Evolutionary conservation across 2,888 invertebrate genomes (phyloP).

Genomic region (Eupithecia vulgata): DNA sequence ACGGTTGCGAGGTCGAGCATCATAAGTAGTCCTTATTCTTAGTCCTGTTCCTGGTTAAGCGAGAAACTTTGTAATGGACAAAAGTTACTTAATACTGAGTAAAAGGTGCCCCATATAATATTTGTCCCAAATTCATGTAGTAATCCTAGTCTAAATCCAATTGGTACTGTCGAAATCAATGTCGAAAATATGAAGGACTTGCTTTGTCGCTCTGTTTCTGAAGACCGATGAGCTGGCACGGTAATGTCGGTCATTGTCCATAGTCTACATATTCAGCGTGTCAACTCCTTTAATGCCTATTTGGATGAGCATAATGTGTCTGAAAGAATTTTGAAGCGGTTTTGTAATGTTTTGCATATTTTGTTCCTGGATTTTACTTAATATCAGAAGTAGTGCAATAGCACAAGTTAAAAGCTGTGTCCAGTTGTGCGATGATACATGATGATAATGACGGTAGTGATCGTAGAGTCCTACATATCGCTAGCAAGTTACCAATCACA

Average conservation of each 20-base stretch:
- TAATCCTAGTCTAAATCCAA: not conserved
- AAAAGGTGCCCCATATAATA: not conserved
- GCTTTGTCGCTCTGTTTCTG: slow-evolving; percentile 47
- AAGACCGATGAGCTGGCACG: slow-evolving; percentile 42
- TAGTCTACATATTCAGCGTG: not conserved
- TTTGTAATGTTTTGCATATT: not conserved
- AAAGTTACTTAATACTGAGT: no score
- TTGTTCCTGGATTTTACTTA: not conserved
- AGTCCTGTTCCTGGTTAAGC: not conserved
- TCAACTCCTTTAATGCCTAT: not conserved
- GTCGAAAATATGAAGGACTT: slow-evolving; percentile 46
- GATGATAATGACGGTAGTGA: not conserved
- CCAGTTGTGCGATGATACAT: not conserved
- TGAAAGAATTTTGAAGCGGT: not conserved
- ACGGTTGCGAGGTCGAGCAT: not conserved
- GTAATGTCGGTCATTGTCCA: slow-evolving; percentile 42
- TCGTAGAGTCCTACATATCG: not conserved
- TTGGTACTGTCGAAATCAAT: not conserved
- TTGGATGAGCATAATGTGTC: not conserved
- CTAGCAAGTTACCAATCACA: not conserved
- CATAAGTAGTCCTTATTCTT: not conserved
- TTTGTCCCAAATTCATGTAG: not conserved
- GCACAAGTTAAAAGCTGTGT: not conserved
- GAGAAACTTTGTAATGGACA: not conserved
- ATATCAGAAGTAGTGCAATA: not conserved